Evolutionary conservation across 2,888 invertebrate genomes (phyloP).

Genomic region (Nomada ferruginata): DNA sequence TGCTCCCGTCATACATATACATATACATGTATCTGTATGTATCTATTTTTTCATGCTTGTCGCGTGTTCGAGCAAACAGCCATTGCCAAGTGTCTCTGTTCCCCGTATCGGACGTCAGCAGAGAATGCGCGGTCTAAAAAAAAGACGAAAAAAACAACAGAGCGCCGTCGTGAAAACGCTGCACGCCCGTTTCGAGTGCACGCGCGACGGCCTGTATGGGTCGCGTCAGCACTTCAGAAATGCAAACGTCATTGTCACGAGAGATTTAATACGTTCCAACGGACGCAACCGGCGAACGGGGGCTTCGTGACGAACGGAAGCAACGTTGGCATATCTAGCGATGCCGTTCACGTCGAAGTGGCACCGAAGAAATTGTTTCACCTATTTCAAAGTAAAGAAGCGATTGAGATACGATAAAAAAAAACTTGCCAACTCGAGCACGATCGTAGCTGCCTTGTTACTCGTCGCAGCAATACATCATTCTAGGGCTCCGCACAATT

Average conservation of each 20-base stretch:
- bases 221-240: conserved; percentile 59
- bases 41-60: conserved; percentile 28
- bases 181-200: conserved; percentile 46
- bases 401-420: no score
- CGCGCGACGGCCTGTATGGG: conserved; percentile 37
- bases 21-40: background rate
- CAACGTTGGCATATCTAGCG: background rate
- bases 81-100: conserved; percentile 48
- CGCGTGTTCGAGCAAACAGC: conserved; percentile 35
- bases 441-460: no score
- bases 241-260: conserved; percentile 61
- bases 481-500: no score
- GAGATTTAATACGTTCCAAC: conserved; percentile 50
- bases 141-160: conserved; percentile 5
- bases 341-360: background rate
- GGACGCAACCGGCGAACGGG: conserved; percentile 23
- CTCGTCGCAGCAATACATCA: no score
- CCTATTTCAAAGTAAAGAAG: no score
- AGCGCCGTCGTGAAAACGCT: conserved; percentile 46
- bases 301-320: conserved; percentile 17
- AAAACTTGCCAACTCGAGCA: no score
- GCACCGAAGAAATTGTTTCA: background rate
- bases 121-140: conserved; percentile 8
- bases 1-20: background rate
- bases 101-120: conserved; percentile 40